Base-by-base conservation (phyloP, 2,888 invertebrate species). In the Chrysolina americana region DNA sequence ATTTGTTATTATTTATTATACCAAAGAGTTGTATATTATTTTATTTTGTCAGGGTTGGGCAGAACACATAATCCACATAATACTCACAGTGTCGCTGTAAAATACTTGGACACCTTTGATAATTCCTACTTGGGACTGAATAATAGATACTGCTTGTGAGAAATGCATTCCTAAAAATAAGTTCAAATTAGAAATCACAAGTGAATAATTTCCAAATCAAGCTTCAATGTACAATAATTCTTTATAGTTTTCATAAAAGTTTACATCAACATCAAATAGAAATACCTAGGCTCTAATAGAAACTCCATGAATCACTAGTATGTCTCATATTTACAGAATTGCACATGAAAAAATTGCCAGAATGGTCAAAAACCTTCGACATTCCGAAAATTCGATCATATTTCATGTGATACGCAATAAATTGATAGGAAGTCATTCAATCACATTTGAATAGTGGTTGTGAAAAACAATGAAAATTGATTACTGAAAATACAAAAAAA, bases 41-140 rank as follows among this genome's bases (percentile, higher is more conserved):
- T 48, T 17, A 17, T 17, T 17, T 10, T 10, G 17, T 48, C 21
- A 53, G 53, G 4, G 13, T 23, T 53, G 10, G 5, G 5, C 13
- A 53, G 11, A 53, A 11, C 10, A 19, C 10, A 44, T 13, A 63
- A 59, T 13, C 9, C n/a, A 15, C 5, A 15, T 9, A 53, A 69
- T 81, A 89, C 91, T 91, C 87, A 97, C 97, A 91, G 94, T 93
- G 89, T 98, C 98, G 89, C 96, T 98, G 90, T 98, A 98, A 83
- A 98, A 93, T 83, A 98, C 97, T 92, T 98, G 97, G 80, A 98
- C 97, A 80, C 96, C 96, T 90, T 97, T 94, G 85, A 98, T 97
- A 85, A 95, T 93, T 83, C 97, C 96, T 88, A 98, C 97, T 92
- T 98, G 98, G 79, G 96, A 95, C 89, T 98, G 98, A 86, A 98